Evolutionary conservation across 2,797 vertebrate species (phyloP), one percentile per base, ranked within the genome.

Genomic region (Harpagifer antarcticus): DNA sequence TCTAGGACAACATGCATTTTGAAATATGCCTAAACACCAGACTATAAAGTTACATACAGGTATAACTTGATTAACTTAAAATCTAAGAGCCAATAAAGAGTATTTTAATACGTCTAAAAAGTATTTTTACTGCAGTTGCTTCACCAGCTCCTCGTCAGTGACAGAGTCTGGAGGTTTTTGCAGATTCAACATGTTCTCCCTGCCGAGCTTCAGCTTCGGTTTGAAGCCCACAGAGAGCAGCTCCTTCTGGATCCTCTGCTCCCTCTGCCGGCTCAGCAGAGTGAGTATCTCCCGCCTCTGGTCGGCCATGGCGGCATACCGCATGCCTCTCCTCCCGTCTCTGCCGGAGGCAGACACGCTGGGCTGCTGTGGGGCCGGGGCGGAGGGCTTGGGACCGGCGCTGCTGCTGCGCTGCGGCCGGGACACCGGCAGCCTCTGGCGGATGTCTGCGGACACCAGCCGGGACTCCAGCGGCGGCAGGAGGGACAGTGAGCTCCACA

Each of bases 401-500:
- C 50, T 11, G 68, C 42, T 3, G 68, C 58, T 9, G 27, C 71
- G 63, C 78, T 54, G 71, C 31, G 79, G 79, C 64, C 89, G 68
- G 0, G 90, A 93, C 69, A 94, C 93, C 1, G 88, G 95, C 43
- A 95, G 90, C 6, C 95, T 93, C 84, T 96, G 96, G 6, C 79
- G 78, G 85, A 94, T 88, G 1, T 95, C 93, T 0, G 90, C 82
- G 11, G 91, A 88, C 60, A 94, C 93, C 65, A 96, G 74, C 5
- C 94, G 93, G 56, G 96, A 95, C 89, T 97, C 94, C 1, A 90
- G 86, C 0, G 83, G 94, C 0, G 94, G 96, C 2, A 92, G 95
- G 40, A 98, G 88, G 0, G 84, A 88, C 7, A 94, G 69, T 0
- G 96, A 94, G 79, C 86, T 89, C 96, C 97, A 98, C 84, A 97